Conservation (phyloP, 2,797 vertebrate genomes). For the Pipistrellus kuhlii region DNA sequence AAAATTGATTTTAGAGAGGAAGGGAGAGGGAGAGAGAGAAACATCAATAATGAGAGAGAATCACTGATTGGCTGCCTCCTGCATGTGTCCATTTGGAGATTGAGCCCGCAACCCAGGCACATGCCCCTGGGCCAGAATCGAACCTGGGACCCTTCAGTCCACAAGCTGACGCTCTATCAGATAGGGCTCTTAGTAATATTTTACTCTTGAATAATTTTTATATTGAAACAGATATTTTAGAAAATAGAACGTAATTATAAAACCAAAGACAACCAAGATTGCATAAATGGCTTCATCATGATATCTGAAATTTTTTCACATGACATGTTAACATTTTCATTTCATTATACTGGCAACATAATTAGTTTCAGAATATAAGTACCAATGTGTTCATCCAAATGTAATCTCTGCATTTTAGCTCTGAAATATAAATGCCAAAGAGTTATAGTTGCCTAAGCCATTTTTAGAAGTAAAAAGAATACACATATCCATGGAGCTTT, state of each 20-base stretch:
- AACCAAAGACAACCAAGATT: background rate
- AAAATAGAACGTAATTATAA: slow-evolving; percentile 52
- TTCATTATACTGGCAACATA: slow-evolving; percentile 82
- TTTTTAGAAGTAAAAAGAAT: slow-evolving; percentile 26
- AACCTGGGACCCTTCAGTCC: too few relatives aligned
- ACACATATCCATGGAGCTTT: background rate
- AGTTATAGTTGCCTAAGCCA: slow-evolving; percentile 56
- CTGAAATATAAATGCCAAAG: slow-evolving; percentile 86
- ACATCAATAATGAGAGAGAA: too few relatives aligned
- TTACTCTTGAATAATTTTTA: slow-evolving; percentile 54
- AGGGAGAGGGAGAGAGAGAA: too few relatives aligned
- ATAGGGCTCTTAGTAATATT: slow-evolving; percentile 27
- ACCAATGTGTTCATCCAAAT: slow-evolving; percentile 85
- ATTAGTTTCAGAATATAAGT: slow-evolving; percentile 86
- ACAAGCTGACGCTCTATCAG: too few relatives aligned
- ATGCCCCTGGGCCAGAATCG: too few relatives aligned
- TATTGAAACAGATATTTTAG: slow-evolving; percentile 10
- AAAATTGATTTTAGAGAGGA: background rate
- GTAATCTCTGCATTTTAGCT: slow-evolving; percentile 85
- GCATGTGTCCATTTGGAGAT: too few relatives aligned
- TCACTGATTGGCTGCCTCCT: too few relatives aligned
- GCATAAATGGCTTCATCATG: slow-evolving; percentile 14
- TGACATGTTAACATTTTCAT: slow-evolving; percentile 79
- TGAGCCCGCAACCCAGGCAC: too few relatives aligned
- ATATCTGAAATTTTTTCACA: slow-evolving; percentile 49